Evolutionary conservation across 2,113 vertebrate genomes (phyloP).

Genomic region (Dasyurus viverrinus): DNA sequence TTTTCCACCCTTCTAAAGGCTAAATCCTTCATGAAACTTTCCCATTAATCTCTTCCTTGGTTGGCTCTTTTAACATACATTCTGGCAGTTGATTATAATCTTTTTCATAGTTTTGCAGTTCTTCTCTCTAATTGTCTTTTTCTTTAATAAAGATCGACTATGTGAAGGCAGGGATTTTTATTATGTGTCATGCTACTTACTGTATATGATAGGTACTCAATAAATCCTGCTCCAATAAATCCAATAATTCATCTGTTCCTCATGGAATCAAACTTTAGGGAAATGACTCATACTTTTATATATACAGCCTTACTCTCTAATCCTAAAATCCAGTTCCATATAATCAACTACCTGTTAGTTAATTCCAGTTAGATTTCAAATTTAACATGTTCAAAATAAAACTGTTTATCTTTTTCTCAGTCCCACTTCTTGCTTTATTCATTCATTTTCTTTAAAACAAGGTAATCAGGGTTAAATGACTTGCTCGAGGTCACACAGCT

Average conservation of each 20-base stretch:
- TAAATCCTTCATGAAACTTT: background rate
- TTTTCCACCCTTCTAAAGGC: background rate
- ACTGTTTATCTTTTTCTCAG: background rate
- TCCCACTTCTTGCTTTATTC: background rate
- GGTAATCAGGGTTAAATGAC: too few relatives aligned
- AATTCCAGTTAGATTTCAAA: background rate
- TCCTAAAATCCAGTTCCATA: background rate
- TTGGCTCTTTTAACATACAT: background rate
- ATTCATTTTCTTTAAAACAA: too few relatives aligned
- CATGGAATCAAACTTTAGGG: background rate
- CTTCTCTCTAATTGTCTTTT: background rate
- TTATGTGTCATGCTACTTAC: background rate
- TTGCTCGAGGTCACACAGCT: too few relatives aligned
- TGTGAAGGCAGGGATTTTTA: background rate
- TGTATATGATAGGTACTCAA: background rate
- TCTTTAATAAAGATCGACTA: conserved; percentile 7
- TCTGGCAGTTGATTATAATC: background rate
- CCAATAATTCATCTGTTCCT: too few relatives aligned
- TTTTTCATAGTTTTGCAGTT: background rate
- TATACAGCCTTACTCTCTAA: background rate
- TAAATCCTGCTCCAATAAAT: background rate
- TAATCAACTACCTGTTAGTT: background rate
- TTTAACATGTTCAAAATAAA: background rate
- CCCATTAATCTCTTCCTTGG: background rate
- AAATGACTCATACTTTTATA: background rate